A percentile compares a stretch with the other conserved stretches of the same genome.
phyloP scores from a whole-genome alignment of 1,140 invertebrate genomes.

The Monochamus saltuarius region DNA sequence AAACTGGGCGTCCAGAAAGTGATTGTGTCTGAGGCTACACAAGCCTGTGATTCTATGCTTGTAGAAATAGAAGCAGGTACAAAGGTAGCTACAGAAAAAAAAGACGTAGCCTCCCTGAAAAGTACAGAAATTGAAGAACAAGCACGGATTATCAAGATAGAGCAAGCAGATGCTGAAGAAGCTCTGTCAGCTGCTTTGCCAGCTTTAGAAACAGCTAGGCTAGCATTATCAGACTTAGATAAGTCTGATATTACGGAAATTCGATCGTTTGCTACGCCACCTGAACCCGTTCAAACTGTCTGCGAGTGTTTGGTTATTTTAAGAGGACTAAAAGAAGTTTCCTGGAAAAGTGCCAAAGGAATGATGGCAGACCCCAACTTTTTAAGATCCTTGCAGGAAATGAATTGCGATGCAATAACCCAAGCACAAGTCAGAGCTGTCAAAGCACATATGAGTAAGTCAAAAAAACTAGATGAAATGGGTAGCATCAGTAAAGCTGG shows the following conservation, averaged over 20 bases:
- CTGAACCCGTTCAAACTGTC: slow-evolving; percentile 80
- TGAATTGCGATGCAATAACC: slow-evolving; percentile 82
- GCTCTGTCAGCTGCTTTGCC: slow-evolving; percentile 77
- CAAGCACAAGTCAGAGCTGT: slow-evolving; percentile 70
- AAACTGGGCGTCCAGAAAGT: slow-evolving; percentile 75
- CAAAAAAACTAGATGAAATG: slow-evolving; percentile 74
- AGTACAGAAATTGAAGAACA: slow-evolving; percentile 78
- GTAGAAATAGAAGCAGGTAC: slow-evolving; percentile 63
- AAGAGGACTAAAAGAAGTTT: slow-evolving; percentile 76
- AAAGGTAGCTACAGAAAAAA: slow-evolving; percentile 65
- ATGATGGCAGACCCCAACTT: slow-evolving; percentile 91
- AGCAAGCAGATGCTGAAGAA: slow-evolving; percentile 80
- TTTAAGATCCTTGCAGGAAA: slow-evolving; percentile 73
- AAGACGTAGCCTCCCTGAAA: slow-evolving; percentile 73
- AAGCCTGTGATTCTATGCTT: slow-evolving; percentile 71
- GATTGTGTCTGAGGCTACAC: slow-evolving; percentile 73
- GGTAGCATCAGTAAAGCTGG: slow-evolving; percentile 77
- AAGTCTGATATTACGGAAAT: slow-evolving; percentile 92
- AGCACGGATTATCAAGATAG: slow-evolving; percentile 70
- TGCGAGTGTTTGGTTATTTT: slow-evolving; percentile 87
- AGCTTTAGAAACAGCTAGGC: slow-evolving; percentile 73
- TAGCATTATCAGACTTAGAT: slow-evolving; percentile 77
- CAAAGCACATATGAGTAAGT: slow-evolving; percentile 68
- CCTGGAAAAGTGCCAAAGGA: slow-evolving; percentile 85
- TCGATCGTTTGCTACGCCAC: slow-evolving; percentile 86